phyloP scores from a whole-genome alignment of 2,888 invertebrate species.

The Zootermopsis nevadensis region DNA sequence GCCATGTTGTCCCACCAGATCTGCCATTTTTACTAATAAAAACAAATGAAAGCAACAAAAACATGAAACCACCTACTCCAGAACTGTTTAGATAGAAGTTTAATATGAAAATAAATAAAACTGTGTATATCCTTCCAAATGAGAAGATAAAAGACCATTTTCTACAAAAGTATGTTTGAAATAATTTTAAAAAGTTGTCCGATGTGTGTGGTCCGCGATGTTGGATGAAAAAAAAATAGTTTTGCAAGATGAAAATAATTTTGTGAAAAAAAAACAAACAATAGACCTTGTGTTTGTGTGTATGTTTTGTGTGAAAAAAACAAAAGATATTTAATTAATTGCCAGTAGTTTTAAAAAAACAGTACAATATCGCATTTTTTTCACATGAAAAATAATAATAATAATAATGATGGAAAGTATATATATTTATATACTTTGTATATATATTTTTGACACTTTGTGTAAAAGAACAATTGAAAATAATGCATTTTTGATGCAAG shows the following conservation, averaged over 20 bases:
- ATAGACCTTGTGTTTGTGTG: slow-evolving; percentile 49
- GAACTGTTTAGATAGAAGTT: slow-evolving; percentile 41
- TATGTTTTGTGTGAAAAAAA: slow-evolving; percentile 49
- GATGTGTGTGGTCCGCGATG: slow-evolving; percentile 46
- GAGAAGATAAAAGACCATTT: slow-evolving; percentile 38
- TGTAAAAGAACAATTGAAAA: slow-evolving; percentile 50
- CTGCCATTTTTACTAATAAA: slow-evolving; percentile 49
- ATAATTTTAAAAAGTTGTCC: slow-evolving; percentile 46
- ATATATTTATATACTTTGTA: slow-evolving; percentile 54
- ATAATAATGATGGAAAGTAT: slow-evolving; percentile 49
- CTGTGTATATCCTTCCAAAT: slow-evolving; percentile 48
- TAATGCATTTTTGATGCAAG: slow-evolving; percentile 49
- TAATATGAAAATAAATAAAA: slow-evolving; percentile 38
- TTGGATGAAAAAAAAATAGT: slow-evolving; percentile 50
- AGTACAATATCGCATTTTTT: slow-evolving; percentile 53
- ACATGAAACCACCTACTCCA: slow-evolving; percentile 8
- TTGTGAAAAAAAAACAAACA: slow-evolving; percentile 46
- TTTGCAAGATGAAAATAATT: slow-evolving; percentile 51
- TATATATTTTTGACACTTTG: slow-evolving; percentile 54
- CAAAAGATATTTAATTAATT: slow-evolving; percentile 47
- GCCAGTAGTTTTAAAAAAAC: slow-evolving; percentile 44
- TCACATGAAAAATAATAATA: slow-evolving; percentile 49
- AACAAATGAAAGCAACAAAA: slow-evolving; percentile 42
- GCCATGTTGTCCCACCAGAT: slow-evolving; percentile 47
- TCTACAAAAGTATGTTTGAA: slow-evolving; percentile 45